Evolutionary conservation across 2,888 invertebrate genomes (phyloP), one percentile per base, ranked within the genome.

Genomic region (Fragum fragum): DNA sequence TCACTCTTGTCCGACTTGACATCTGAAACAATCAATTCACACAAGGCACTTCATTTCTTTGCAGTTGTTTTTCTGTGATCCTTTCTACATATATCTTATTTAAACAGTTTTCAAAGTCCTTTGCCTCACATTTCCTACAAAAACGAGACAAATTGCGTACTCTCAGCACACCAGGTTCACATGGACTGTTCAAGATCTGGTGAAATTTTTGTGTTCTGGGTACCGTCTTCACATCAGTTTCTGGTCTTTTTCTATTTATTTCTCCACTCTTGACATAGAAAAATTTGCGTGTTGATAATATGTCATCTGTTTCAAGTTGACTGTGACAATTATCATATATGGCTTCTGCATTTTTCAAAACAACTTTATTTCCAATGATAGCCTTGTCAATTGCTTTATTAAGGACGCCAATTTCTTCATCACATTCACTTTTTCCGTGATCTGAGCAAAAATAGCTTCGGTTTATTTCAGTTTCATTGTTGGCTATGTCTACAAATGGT

Each of bases 371-470:
- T 36, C 26, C 79, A 39, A 71, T 39, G 53, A 79, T 75, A 59
- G 74, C 74, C 36, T 70, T 74, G 61, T 73, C 73, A 59, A 73
- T 23, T 39, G 26, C n/a, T 14, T 47, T 21, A 42, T 73, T 73
- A 26, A 73, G 26, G 47, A 73, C 69, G 6, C 69, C 75, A 0
- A 18, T 69, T 69, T 75, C 69, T 23, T 55, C 52, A 57, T 69
- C 75, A 69, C 75, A 75, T 21, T 69, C 75, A 53, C 55, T 69
- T 39, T 69, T 75, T 18, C 75, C 75, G 26, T 79, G 79, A 59
- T 78, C 78, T 18, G 78, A 78, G 18, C 78, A 73, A 69, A 42
- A 78, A 52, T 47, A 73, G 59, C 73, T 78, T 23, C 73, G 52
- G 55, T 75, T 75, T 18, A 75, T 68, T 21, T 6, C 55, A 32